A percentile compares a stretch with the other conserved stretches of the same genome.
These are phyloP conservation scores for Pachypanchax playfairii DNA, from an alignment of 2,113 vertebrate species.

Conservation along the genomic window DNA sequence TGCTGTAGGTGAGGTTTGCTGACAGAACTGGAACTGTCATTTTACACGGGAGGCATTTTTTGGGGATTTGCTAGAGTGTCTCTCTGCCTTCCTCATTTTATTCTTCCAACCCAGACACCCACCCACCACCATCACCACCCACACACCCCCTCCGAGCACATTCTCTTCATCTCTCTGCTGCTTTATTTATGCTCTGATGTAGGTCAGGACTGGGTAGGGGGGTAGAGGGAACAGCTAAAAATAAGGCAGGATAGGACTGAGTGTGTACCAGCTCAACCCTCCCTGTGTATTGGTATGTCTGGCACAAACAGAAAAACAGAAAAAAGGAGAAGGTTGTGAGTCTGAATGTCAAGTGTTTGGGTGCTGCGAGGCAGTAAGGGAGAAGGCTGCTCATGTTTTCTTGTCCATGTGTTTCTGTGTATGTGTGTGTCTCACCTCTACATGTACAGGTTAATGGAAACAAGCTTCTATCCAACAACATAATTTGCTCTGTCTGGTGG, in stretches of 20 bases:
- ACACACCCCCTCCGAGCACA: slow-evolving; percentile 30
- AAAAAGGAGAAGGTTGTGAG: background rate
- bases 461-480: slow-evolving; percentile 14
- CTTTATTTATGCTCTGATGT: slow-evolving; percentile 75
- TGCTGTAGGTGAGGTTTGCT: slow-evolving; percentile 63
- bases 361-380: slow-evolving; percentile 21
- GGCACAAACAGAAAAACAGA: background rate
- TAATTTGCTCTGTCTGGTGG: slow-evolving; percentile 11
- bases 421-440: background rate
- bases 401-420: background rate
- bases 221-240: slow-evolving; percentile 65
- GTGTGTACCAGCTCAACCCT: slow-evolving; percentile 2
- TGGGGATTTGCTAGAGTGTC: slow-evolving; percentile 32
- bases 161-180: slow-evolving; percentile 59
- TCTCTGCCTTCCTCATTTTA: background rate
- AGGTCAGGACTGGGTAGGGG: slow-evolving; percentile 68
- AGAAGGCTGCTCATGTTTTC: background rate
- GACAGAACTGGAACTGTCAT: slow-evolving; percentile 76
- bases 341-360: slow-evolving; percentile 20
- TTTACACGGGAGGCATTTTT: slow-evolving; percentile 58
- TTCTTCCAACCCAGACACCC: slow-evolving; percentile 1
- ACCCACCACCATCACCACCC: background rate
- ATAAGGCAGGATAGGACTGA: slow-evolving; percentile 54
- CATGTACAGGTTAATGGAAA: slow-evolving; percentile 46
- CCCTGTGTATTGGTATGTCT: slow-evolving; percentile 10